Evolutionary conservation across 2,888 invertebrate species (phyloP), one percentile per base, ranked within the genome.

Genomic region (Liodrosophila aerea): DNA sequence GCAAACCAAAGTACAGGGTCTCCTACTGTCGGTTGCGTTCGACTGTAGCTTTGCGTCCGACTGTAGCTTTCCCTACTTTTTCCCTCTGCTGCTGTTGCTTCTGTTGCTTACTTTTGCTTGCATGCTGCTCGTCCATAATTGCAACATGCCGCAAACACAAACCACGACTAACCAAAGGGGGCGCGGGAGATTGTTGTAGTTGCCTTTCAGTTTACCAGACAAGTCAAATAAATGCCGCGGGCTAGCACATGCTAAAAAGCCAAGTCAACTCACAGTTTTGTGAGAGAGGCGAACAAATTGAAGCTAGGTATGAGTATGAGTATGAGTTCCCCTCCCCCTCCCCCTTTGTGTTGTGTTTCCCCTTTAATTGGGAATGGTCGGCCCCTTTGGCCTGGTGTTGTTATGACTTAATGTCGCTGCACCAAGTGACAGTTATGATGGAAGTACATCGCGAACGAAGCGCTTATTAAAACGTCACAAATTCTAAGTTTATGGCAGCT

Each of bases 401-500:
- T 76, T 80, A 80, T 80, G 83, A 80, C 80, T 78, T 80, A 82
- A 80, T 80, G 83, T 72, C 69, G 74, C 62, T 68, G 62, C 72
- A 36, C 63, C 85, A 73, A 69, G 74, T 77, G 76, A 76, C 73
- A 73, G 66, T 68, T 67, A 64, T 76, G 73, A 73, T 75, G 73
- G 73, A 74, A 73, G 72, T 70, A 74, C 80, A 71, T 57, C 64
- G 16, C 34, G 43, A 67, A 63, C 73, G 66, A 52, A 73, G 68
- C 75, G 85, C 78, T 86, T 85, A 87, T 87, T 84, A 85, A 88
- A 81, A 85, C 73, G 84, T 86, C 84, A 85, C 86, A 88, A 88
- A 86, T 84, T 77, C 84, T 70, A 83, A 78, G 84, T 87, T 88
- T 89, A 88, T 87, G 84, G 87, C 82, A 87, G 86, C 88, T 76